phyloP scores from a whole-genome alignment of 2,797 vertebrate species.

The Pangasius djambal region DNA sequence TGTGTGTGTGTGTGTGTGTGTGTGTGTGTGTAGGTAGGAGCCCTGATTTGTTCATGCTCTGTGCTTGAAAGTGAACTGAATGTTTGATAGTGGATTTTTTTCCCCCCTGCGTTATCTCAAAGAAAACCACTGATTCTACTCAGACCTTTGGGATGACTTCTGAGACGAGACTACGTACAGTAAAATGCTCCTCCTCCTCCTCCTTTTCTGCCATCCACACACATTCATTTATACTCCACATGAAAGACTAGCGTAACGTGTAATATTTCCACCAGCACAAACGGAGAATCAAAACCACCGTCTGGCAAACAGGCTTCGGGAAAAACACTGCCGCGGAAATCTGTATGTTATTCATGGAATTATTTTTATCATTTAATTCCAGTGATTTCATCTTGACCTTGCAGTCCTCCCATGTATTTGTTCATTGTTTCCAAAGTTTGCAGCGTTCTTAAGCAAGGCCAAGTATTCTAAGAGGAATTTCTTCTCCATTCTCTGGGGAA shows the following conservation, averaged over 20 bases:
- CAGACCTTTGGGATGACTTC: neutral
- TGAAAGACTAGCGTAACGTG: neutral
- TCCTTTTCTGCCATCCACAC: neutral
- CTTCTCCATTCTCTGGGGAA: neutral
- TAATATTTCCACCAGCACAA: neutral
- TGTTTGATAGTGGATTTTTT: neutral
- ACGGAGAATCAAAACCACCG: neutral
- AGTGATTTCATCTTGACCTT: neutral
- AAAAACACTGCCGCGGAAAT: neutral
- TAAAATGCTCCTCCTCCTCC: too few species aligned
- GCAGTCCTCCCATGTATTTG: neutral
- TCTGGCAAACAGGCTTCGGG: neutral
- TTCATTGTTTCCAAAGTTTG: neutral
- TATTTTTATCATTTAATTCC: neutral
- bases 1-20: too few species aligned
- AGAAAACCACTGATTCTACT: neutral
- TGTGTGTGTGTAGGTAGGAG: neutral
- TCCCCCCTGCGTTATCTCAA: neutral
- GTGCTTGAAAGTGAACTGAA: neutral
- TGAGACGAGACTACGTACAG: neutral
- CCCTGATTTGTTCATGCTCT: too few species aligned
- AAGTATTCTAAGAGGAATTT: neutral
- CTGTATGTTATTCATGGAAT: neutral
- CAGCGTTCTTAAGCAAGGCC: neutral
- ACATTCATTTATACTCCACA: neutral